Evolutionary conservation across 2,113 vertebrate genomes (phyloP), one percentile per base, ranked within the genome.

Genomic region (Pangasianodon gigas): DNA sequence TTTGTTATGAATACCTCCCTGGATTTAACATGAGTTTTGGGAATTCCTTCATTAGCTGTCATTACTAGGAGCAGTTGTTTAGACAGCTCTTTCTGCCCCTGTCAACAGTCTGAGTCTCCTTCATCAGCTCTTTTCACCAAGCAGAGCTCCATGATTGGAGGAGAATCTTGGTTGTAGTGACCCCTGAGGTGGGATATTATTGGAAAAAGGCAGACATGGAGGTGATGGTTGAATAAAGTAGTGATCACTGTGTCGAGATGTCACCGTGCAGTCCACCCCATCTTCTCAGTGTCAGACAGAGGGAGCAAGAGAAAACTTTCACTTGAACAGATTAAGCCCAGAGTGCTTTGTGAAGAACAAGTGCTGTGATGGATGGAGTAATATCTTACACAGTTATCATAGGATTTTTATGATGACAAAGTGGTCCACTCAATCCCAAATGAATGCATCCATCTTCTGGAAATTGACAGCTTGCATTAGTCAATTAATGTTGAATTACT

Each of bases 261-360:
- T 95, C 94, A 94, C 94, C 94, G 93, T 93, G 94, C 93, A 94
- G 94, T 93, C 92, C 91, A 93, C 90, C 92, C 93, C 93, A 92
- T 93, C 92, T 92, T 95, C 93, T 95, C 94, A 95, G 94, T 95
- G 95, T 95, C 94, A 95, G 85, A 86, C 91, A 16, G n/a, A 69
- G 5, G 4, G 13, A 84, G 94, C 56, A 41, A 94, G 94, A 92
- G 91, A 92, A 92, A 91, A 93, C 93, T 93, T 93, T 94, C 96
- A 96, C 95, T 96, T 95, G 95, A 95, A 95, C 93, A 95, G 95
- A 96, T 96, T 96, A 96, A 95, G 95, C 91, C 93, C 89, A 58
- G 84, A 91, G 90, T 93, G 94, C 92, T 91, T 90, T 29, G 90
- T 92, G 93, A 93, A 93, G 91, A 94, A 91, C 88, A 93, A 94